Base-by-base conservation (phyloP, 2,113 vertebrate genomes). In the Perca flavescens region DNA sequence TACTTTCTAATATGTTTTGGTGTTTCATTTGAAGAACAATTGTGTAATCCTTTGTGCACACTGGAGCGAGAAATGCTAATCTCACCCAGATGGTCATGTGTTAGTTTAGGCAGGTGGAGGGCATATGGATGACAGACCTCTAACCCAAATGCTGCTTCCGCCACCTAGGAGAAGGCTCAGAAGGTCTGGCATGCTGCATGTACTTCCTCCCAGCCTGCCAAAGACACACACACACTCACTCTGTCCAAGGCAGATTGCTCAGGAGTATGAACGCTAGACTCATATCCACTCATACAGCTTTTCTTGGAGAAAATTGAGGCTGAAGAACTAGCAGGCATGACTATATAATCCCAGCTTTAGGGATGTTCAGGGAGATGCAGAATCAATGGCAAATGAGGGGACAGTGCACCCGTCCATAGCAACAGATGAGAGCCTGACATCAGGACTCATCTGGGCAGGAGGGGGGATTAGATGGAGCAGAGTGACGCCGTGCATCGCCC, bases 81-180 rank as follows among this genome's bases (percentile, higher is more conserved):
- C 54, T 62, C n/a, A 19, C 71, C 21, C 88, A 87, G 82, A 85
- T 85, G 82, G 85, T 70, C 74, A 25, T 54, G 57, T 69, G 67
- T 70, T 36, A 25, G 67, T 74, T 68, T 11, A 61, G 76, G 63
- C 82, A 73, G 78, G 81, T 75, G 74, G 75, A 85, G 71, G 61
- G 50, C 79, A 89, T 85, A 89, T 82, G 88, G 75, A 60, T 36
- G 4, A 60, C 85, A 69, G 72, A 85, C 61, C 69, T 52, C 62
- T 21, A 74, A 65, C 74, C 64, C 36, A 74, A 74, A 75, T 49
- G 65, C 65, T 58, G 56, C 53, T 49, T 81, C 77, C n/a, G 43
- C 63, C 73, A 80, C 77, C 43, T 13, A 68, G 62, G 28, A 77
- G 46, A 52, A 70, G 28, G 58, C 79, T 81, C 58, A 60, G 70